Base-by-base conservation (phyloP, 2,797 vertebrate genomes). In the Cyprinodon diabolis region DNA sequence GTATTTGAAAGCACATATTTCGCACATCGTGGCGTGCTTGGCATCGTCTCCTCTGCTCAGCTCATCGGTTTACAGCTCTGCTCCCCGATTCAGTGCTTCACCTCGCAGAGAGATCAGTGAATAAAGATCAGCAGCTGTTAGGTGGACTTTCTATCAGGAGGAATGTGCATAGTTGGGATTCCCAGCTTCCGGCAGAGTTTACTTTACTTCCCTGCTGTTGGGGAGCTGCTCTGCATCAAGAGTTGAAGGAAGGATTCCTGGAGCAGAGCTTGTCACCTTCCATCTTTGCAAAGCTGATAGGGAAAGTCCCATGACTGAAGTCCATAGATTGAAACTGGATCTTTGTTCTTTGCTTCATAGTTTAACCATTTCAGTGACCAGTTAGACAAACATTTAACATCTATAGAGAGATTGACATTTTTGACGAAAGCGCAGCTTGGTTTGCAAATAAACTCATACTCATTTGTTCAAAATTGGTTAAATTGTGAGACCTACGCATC, bases 161-260 rank as follows among this genome's bases (percentile, higher is more conserved):
- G 80, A 86, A 85, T 79, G 87, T 37, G 21, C 52, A 80, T 66
- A 66, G 72, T 84, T 85, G 13, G 74, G 86, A 87, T 89, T 86
- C 71, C 80, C 40, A 47, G 66, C 45, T 6, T 72, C 45, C 47
- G 1, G 55, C 62, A 8, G 49, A 51, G 71, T 78, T 71, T 47
- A 37, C 74, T 48, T 19, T 1, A 58, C 68, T 69, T 67, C 66
- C 77, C 72, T 58, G 9, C 30, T 0, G 30, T 45, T 83, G 55
- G 19, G 85, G 55, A 35, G 79, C 80, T 40, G 0, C 69, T 58
- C 60, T 45, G 11, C 0, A 14, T 73, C 75, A 77, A 75, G 84
- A 84, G 87, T 91, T 88, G 79, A 76, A 89, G 85, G 90, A 90
- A 91, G 87, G 84, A 73, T 72, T 73, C 69, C 55, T 13, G 72